Base-by-base conservation (phyloP, 2,888 invertebrate species). In the Saturnia japonica region DNA sequence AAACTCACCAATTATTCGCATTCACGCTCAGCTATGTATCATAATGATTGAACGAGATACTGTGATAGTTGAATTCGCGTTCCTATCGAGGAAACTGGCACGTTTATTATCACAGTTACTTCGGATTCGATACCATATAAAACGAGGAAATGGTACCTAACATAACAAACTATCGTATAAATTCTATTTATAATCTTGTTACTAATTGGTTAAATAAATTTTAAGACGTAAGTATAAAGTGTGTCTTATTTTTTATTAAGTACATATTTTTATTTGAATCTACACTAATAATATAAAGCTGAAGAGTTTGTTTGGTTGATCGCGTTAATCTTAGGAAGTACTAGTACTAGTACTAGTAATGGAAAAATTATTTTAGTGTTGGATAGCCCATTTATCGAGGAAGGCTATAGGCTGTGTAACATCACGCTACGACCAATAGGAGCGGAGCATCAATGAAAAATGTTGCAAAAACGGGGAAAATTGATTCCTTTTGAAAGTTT, bases 91-190 rank as follows among this genome's bases (percentile, higher is more conserved):
- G 70, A 67, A 67, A 70, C 54, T 64, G 51, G 70, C 67, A 66
- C 51, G 67, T 70, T 70, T 70, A 70, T 54, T 70, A 70, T 67
- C 70, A 70, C 66, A 25, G 70, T n/a, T n/a, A 64, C 40, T 40
- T n/a, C 64, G 40, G 64, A 64, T 64, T 64, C 40, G 64, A 64
- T 64, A 64, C 67, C 66, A 54, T 70, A 70, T 67, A 66, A 70
- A 70, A 70, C 67, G 67, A 54, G 42, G 43, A 67, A 70, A 67
- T 70, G 25, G 54, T 7, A 25, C 11, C 47, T 51, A 64, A 54
- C 42, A 64, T 64, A 64, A 34, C 4, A 25, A 69, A 51, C 67
- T 47, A 51, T 66, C 9, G 54, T 66, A 66, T 70, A 67, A 34
- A 70, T 66, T 43, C 19, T 67, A 40, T 34, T 40, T 64, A 64